Evolutionary conservation across 1,140 invertebrate species (phyloP), one percentile per base, ranked within the genome.

Genomic region (Araneus ventricosus): DNA sequence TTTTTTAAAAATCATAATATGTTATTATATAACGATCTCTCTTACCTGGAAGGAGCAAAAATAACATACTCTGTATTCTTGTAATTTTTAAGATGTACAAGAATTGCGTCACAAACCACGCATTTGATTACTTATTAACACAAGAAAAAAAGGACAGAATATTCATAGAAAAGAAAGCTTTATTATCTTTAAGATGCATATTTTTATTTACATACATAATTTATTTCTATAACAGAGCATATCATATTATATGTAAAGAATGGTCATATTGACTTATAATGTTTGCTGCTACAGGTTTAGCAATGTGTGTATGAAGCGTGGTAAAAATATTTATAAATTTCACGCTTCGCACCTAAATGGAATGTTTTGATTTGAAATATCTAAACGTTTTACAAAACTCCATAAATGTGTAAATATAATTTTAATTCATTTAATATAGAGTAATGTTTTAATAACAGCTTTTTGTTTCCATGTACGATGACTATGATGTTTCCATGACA

Each of bases 391-490:
- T 22, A 24, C 14, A 24, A 63, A 63, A 20, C n/a, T n/a, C 0
- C 7, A 24, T n/a, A 63, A 45, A 7, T n/a, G 5, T 63, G 24
- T 24, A 24, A 6, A 24, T 24, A 6, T 61, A 59, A 22, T 17
- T 59, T 59, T 14, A 14, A 59, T 6, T 17, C 4, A 4, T 22
- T 0, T 14, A 20, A 2, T 24, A 59, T 59, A 59, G 0, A 7
- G n/a, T n/a, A n/a, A n/a, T n/a, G n/a, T n/a, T n/a, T n/a, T n/a
- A 41, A 5, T 2, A 4, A 41, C 0, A 6, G 0, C 2, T 0
- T 41, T 7, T 6, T 41, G 5, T 41, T 41, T 41, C 10, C 6
- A 41, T 41, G 0, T 8, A 41, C 10, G 6, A 41, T 41, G 6
- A 41, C n/a, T n/a, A n/a, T n/a, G 41, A 41, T 41, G 10, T 41